phyloP scores from a whole-genome alignment of 2,113 vertebrate species.

The Octodon degus region DNA sequence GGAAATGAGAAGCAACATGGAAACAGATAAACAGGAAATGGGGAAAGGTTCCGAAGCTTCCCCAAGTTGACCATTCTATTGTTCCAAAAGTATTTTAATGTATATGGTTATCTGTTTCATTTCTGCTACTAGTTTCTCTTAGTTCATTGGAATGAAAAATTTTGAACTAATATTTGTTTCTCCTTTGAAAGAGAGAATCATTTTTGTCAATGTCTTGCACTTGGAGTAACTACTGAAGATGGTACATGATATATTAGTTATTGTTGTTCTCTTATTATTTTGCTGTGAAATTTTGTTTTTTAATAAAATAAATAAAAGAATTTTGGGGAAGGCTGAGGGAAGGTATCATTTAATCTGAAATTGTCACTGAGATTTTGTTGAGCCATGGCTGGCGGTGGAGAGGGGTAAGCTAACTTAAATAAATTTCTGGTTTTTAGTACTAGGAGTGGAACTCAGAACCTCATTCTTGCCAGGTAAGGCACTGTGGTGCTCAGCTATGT shows the following conservation, averaged over 20 bases:
- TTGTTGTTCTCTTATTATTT: neutral
- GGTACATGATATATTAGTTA: neutral
- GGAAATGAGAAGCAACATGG: neutral
- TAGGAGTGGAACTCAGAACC: too few relatives aligned
- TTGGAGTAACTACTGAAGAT: neutral
- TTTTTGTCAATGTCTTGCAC: neutral
- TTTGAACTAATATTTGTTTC: neutral
- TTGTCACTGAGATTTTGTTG: neutral
- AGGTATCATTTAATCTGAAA: neutral
- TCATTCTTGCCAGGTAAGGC: too few relatives aligned
- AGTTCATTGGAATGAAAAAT: neutral
- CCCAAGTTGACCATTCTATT: neutral
- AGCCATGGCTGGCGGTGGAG: neutral
- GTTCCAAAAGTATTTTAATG: neutral
- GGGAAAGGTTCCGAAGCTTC: neutral
- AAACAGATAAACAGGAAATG: neutral
- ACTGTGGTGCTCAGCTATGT: too few relatives aligned
- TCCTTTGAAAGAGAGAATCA: neutral
- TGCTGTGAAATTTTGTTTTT: neutral
- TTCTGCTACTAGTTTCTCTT: neutral
- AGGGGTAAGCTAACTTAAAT: neutral
- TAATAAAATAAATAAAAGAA: neutral
- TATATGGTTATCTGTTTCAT: neutral
- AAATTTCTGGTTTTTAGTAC: too few relatives aligned
- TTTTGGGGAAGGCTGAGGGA: neutral